Conservation (phyloP, 2,113 vertebrate species). For the Aegotheles bennettii region DNA sequence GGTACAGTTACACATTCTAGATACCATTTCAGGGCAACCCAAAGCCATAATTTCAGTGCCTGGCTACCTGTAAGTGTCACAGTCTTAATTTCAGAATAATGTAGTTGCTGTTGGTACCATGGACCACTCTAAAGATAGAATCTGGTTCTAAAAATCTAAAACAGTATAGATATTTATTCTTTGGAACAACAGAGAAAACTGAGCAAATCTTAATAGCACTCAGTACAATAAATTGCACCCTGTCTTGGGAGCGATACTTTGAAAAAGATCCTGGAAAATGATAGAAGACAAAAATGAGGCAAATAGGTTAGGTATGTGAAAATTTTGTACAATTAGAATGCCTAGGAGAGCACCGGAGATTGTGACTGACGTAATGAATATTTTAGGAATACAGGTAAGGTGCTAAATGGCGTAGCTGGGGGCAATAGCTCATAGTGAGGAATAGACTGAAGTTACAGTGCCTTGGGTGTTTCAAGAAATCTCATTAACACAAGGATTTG, state of each 20-base stretch:
- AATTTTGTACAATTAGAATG: not conserved
- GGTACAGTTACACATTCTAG: not conserved
- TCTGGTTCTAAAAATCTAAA: not conserved
- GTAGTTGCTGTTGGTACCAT: fast-evolving
- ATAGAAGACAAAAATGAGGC: slow-evolving; percentile 30
- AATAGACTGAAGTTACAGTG: not conserved
- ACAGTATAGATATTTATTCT: not conserved
- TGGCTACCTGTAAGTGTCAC: not conserved
- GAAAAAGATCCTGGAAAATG: not conserved
- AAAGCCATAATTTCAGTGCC: not conserved
- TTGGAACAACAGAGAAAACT: not conserved
- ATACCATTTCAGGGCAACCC: not conserved
- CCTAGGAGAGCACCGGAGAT: not conserved
- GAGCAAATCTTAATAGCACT: not conserved
- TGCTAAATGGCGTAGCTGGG: not conserved
- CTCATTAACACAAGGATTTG: not conserved
- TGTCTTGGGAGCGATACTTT: not conserved
- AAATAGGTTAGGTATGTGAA: slow-evolving; percentile 2
- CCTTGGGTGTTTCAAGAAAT: not conserved
- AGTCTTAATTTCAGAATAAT: not conserved
- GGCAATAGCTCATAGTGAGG: not conserved
- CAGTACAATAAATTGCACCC: not conserved
- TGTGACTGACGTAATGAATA: not conserved
- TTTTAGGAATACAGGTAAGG: slow-evolving; percentile 4
- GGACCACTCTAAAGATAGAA: not conserved